Evolutionary conservation across 2,797 vertebrate species (phyloP).

Genomic region (Eutrigla gurnardus): DNA sequence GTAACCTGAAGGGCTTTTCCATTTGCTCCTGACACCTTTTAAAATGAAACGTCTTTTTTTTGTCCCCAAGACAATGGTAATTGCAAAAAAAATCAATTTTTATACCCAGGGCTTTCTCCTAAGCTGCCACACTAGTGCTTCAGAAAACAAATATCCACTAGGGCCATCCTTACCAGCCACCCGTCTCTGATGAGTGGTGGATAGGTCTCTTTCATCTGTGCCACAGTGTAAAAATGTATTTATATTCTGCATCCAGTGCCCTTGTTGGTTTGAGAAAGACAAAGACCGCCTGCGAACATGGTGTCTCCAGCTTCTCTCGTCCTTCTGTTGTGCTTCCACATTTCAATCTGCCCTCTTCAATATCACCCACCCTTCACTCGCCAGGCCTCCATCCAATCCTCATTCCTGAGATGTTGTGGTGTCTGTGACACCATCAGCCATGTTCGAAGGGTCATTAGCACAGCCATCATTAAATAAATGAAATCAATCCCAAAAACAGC

Average conservation of each 20-base stretch:
- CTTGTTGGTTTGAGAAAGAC: conserved; percentile 82
- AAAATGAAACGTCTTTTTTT: conserved; percentile 52
- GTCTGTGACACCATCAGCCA: conserved; percentile 84
- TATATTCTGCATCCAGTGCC: conserved; percentile 61
- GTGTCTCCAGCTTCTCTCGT: conserved; percentile 43
- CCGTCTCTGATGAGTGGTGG: conserved; percentile 66
- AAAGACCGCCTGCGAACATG: conserved; percentile 67
- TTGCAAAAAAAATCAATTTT: conserved; percentile 58
- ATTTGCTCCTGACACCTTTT: conserved; percentile 57
- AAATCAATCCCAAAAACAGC: conserved; percentile 90
- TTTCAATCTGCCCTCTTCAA: conserved; percentile 57
- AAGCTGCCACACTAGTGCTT: conserved; percentile 46
- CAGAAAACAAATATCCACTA: conserved; percentile 71
- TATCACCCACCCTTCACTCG: conserved; percentile 62
- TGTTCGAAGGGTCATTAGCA: conserved; percentile 85
- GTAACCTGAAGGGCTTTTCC: conserved; percentile 49
- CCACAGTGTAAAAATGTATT: conserved; percentile 74
- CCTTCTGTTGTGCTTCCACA: conserved; percentile 40
- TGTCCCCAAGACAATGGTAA: conserved; percentile 56
- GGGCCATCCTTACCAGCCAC: conserved; percentile 57
- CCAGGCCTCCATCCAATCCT: conserved; percentile 72
- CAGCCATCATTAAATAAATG: conserved; percentile 89
- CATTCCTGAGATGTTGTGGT: conserved; percentile 72
- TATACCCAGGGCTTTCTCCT: conserved; percentile 42
- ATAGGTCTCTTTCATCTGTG: conserved; percentile 71